Base-by-base conservation (phyloP, 1,140 invertebrate species). In the Tetragnatha versicolor region DNA sequence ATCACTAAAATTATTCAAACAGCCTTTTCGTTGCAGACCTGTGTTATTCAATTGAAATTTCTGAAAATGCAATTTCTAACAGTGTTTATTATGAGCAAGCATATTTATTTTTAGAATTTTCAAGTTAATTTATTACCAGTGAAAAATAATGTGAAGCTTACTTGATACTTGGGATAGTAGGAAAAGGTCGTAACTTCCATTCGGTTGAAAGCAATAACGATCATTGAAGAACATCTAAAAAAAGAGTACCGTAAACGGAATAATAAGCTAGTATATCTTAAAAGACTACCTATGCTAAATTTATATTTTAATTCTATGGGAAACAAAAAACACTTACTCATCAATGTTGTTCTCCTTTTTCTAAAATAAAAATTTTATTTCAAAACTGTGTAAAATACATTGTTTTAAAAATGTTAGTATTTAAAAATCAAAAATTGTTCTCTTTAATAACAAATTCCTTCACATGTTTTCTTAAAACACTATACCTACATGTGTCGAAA, bases 131-230 rank as follows among this genome's bases (percentile, higher is more conserved):
- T n/a, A n/a, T n/a, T n/a, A n/a, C n/a, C n/a, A n/a, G n/a, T n/a
- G n/a, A n/a, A 25, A 29, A 10, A 29, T 55, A 29, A 25, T 2
- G 6, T 20, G 14, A 42, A 0, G 49, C 0, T 33, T 75, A 75
- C 72, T 33, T 75, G 58, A 63, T 75, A 75, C 25, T 75, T 75
- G 10, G 72, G 55, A n/a, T 58, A 63, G 37, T 75, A 75, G 0
- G 31, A 29, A 33, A 58, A 75, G 3, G 9, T 63, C 25, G 61
- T 75, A 25, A 75, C n/a, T 51, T 75, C 72, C 72, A 75, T 75
- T 75, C 58, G 49, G 27, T 60, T 63, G 31, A 75, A 75, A 2
- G 58, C 58, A 10, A 75, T 6, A 1, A 42, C 63, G 7, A 75
- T 35, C 9, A 63, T 31, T 25, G 72, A 75, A 63, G 45, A 25